Conservation (phyloP, 2,797 vertebrate species). For the Amniataba percoides region DNA sequence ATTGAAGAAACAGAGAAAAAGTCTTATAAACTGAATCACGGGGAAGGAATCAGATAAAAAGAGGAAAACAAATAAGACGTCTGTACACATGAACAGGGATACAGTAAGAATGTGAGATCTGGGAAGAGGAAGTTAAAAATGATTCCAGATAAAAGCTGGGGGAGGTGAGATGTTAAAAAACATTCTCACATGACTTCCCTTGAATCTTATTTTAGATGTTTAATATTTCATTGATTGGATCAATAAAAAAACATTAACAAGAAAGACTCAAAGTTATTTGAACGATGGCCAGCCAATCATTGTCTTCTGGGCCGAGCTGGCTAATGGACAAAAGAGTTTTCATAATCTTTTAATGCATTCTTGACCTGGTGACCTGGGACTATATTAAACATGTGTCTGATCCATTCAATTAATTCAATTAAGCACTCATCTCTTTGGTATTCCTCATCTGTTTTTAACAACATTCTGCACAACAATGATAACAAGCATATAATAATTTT, state of each 20-base stretch:
- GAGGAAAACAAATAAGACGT: conserved; percentile 1
- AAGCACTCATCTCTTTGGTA: background rate
- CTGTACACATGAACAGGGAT: background rate
- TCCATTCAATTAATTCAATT: background rate
- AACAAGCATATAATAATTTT: background rate
- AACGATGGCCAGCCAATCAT: background rate
- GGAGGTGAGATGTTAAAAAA: background rate
- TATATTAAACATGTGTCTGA: background rate
- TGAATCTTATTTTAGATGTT: conserved; percentile 1
- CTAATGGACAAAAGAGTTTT: background rate
- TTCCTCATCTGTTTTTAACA: background rate
- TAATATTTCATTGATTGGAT: conserved; percentile 1
- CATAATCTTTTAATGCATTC: background rate
- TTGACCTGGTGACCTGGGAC: background rate
- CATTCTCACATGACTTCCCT: background rate
- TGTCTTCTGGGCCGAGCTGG: background rate
- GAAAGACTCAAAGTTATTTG: background rate
- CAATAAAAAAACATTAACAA: background rate
- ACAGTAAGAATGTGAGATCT: no score
- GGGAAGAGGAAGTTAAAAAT: background rate
- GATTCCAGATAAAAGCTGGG: background rate
- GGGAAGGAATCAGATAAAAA: background rate
- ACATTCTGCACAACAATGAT: background rate
- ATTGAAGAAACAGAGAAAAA: conserved; percentile 35
- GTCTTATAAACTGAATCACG: conserved; percentile 37